Evolutionary conservation across 2,797 vertebrate species (phyloP), one percentile per base, ranked within the genome.

Genomic region (Spheniscus humboldti): DNA sequence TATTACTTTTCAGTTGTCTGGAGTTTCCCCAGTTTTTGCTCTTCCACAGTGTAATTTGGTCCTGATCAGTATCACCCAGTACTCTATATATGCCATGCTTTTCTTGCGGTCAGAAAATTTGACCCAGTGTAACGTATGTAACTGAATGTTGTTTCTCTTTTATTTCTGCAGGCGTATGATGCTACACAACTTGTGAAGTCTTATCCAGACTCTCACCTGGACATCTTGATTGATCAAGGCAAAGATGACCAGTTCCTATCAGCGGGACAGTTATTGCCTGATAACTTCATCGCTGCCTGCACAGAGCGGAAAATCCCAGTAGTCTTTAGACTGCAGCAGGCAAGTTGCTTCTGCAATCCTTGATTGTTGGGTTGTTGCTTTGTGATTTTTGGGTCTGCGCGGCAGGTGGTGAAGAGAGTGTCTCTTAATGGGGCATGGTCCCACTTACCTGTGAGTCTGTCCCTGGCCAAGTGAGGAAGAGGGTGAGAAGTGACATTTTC

Each of bases 191-290:
- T 99, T 92, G 99, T 98, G 18, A 98, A 97, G 18, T 96, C 98
- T 10, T 99, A 98, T 86, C 97, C 98, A 1, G 99, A 98, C 6
- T 97, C 99, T 53, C 98, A 97, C 92, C 98, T 99, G 1, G 99
- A 99, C 98, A 98, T 99, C 95, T 96, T 99, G 80, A 99, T 99
- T 45, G 99, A 99, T 96, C 99, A 99, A 97, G 99, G 99, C 53
- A 98, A 99, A 7, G 99, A 99, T 10, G 99, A 99, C 96, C 98
- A 99, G 98, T 99, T 99, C 97, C 98, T 99, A 47, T 98, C 98
- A 0, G 98, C 99, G 9, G 99, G 99, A 18, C 99, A 99, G 96
- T 98, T 99, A 33, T 98, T 99, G 63, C 99, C 99, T 0, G 99
- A 99, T 88, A 99, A 99, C 97, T 98, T 99, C 96, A 99, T 99